Conservation (phyloP, 2,797 vertebrate species). For the Poeciliopsis infans region DNA sequence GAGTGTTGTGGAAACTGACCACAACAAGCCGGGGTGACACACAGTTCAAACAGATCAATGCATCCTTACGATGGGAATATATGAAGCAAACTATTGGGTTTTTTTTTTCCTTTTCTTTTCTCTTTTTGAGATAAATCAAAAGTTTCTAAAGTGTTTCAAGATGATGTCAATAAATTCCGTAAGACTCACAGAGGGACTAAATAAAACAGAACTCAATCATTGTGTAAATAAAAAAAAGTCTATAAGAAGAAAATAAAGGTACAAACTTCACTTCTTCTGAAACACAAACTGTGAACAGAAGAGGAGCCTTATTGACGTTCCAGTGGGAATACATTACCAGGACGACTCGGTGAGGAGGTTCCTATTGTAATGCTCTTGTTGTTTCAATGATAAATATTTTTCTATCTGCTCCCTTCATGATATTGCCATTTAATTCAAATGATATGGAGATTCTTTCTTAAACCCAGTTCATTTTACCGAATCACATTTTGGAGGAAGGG, state of each 20-base stretch:
- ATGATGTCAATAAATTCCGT: slow-evolving; percentile 82
- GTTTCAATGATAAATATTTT: slow-evolving; percentile 85
- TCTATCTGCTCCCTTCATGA: slow-evolving; percentile 78
- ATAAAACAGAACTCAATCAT: slow-evolving; percentile 81
- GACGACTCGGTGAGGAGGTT: slow-evolving; percentile 58
- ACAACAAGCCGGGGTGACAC: slow-evolving; percentile 31
- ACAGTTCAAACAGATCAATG: slow-evolving; percentile 39
- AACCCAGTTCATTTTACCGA: slow-evolving; percentile 43
- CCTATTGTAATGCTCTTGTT: slow-evolving; percentile 69
- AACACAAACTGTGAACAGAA: slow-evolving; percentile 76
- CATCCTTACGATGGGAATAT: slow-evolving; percentile 34
- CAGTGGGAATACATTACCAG: slow-evolving; percentile 64
- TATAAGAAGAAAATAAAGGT: slow-evolving; percentile 67
- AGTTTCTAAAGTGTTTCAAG: slow-evolving; percentile 72
- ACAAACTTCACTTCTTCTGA: slow-evolving; percentile 79
- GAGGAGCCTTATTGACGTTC: slow-evolving; percentile 77
- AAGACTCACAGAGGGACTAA: slow-evolving; percentile 67
- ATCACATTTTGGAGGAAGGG: slow-evolving; percentile 31
- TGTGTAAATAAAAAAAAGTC: slow-evolving; percentile 83
- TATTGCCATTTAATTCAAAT: slow-evolving; percentile 50
- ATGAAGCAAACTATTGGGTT: slow-evolving; percentile 8
- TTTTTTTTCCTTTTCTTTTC: slow-evolving; percentile 19
- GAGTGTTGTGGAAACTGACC: slow-evolving; percentile 36
- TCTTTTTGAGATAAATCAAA: slow-evolving; percentile 47
- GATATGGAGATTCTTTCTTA: slow-evolving; percentile 55